Evolutionary conservation across 2,888 invertebrate species (phyloP).

Genomic region (Parasteatoda lunata): DNA sequence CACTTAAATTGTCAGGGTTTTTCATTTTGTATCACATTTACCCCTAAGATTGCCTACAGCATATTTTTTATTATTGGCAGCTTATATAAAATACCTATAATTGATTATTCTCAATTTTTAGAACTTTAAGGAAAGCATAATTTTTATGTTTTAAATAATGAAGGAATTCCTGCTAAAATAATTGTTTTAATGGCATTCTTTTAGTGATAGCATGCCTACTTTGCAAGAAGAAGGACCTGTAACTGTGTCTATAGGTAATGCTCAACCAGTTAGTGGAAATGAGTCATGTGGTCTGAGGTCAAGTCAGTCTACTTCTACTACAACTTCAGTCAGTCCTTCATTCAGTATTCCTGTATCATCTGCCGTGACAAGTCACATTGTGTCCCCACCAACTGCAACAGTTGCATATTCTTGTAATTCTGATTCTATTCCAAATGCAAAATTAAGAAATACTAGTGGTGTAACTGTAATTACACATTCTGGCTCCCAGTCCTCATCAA

Average conservation of each 20-base stretch:
- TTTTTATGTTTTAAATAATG: too few species aligned
- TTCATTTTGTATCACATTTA: too few species aligned
- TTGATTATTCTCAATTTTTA: too few species aligned
- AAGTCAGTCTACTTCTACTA: conserved; percentile 64
- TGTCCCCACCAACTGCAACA: conserved; percentile 29
- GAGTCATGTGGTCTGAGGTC: conserved; percentile 52
- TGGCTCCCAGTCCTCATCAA: conserved; percentile 72
- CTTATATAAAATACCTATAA: too few species aligned
- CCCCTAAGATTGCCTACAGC: too few species aligned
- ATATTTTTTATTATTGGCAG: too few species aligned
- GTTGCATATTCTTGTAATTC: conserved; percentile 31
- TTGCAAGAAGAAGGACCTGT: conserved; percentile 72
- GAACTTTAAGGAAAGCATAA: too few species aligned
- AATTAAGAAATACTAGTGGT: conserved; percentile 79
- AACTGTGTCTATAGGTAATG: conserved; percentile 66
- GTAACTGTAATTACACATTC: conserved; percentile 82
- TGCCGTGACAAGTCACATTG: conserved; percentile 26
- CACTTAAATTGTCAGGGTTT: too few species aligned
- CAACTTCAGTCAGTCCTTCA: conserved; percentile 54
- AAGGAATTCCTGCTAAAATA: too few species aligned
- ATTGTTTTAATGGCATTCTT: not conserved
- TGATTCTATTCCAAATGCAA: conserved; percentile 38
- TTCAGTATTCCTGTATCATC: conserved; percentile 43
- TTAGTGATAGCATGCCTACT: conserved; percentile 72
- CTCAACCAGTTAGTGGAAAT: conserved; percentile 36